Base-by-base conservation (phyloP, 2,888 invertebrate species). In the Drosophila nigricruria region DNA sequence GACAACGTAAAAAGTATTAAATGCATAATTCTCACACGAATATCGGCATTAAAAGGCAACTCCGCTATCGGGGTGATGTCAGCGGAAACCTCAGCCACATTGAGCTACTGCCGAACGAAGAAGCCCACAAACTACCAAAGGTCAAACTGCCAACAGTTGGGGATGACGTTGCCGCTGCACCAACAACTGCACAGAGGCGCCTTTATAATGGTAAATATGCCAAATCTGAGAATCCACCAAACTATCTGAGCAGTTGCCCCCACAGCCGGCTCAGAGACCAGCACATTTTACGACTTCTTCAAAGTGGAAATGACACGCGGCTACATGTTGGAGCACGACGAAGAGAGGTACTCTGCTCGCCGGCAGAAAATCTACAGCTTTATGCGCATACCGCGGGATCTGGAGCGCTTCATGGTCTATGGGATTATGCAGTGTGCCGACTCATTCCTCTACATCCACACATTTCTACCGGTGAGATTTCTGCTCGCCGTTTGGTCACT, bases 351-450 rank as follows among this genome's bases (percentile, higher is more conserved):
- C 93, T 96, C 97, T 27, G 98, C 98, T 3, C 95, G 98, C 77
- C 94, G 99, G 68, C 97, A 99, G 91, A 97, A 98, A 93, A 97
- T 99, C 50, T 99, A 99, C 92, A 98, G 98, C 0, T 99, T 99
- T 92, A 96, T 99, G 94, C 97, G 97, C 94, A 98, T 99, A 91
- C 98, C 99, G 3, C 94, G 96, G 85, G 97, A 99, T 93, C 94
- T 97, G 42, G 98, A 98, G 91, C 96, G 97, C 88, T 98, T 98
- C 90, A 97, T 98, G 96, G 95, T 95, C 1, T 98, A 98, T 93
- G 98, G 98, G 36, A 97, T 98, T 90, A 96, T 98, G 93, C 97
- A 97, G 93, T 99, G 99, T 93, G 96, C 97, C 32, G 99, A 99
- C 93, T 98, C 99, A 23, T 98, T 99, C 93, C 94, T 99, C 60